Conservation (phyloP, 2,797 vertebrate species). For the Pachyuromys duprasi region DNA sequence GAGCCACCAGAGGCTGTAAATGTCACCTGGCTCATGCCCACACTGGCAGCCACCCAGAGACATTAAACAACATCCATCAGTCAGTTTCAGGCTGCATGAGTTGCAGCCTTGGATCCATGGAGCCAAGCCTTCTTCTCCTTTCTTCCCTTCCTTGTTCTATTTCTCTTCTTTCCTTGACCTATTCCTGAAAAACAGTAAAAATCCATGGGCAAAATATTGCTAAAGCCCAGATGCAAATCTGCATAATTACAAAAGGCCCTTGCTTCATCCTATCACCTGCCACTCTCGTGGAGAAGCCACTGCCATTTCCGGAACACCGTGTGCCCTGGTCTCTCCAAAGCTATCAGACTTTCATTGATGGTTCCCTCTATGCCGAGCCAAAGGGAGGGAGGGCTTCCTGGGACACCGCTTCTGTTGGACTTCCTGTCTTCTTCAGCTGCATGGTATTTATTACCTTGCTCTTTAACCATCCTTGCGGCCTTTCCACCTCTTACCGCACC, state of each 20-base stretch:
- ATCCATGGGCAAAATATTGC: background rate
- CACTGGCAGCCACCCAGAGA: background rate
- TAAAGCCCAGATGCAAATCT: background rate
- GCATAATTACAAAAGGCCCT: background rate
- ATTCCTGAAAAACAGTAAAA: background rate
- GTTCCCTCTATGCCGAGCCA: background rate
- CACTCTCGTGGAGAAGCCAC: background rate
- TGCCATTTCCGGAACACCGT: background rate
- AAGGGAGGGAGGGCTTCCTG: background rate
- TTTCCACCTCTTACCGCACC: background rate
- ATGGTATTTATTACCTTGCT: background rate
- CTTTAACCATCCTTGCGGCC: slow-evolving; percentile 12
- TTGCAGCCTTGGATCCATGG: background rate
- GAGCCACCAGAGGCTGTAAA: background rate
- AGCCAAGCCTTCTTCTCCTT: background rate
- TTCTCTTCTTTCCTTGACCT: background rate
- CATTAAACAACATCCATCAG: background rate
- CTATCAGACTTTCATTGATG: background rate
- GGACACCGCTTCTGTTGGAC: background rate
- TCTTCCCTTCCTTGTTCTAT: background rate
- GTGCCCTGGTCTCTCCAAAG: background rate
- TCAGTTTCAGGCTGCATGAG: background rate
- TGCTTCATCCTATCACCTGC: background rate
- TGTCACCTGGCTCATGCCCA: background rate
- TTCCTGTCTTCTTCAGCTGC: background rate